Base-by-base conservation (phyloP, 2,797 vertebrate species). In the Neosalanx taihuensis region DNA sequence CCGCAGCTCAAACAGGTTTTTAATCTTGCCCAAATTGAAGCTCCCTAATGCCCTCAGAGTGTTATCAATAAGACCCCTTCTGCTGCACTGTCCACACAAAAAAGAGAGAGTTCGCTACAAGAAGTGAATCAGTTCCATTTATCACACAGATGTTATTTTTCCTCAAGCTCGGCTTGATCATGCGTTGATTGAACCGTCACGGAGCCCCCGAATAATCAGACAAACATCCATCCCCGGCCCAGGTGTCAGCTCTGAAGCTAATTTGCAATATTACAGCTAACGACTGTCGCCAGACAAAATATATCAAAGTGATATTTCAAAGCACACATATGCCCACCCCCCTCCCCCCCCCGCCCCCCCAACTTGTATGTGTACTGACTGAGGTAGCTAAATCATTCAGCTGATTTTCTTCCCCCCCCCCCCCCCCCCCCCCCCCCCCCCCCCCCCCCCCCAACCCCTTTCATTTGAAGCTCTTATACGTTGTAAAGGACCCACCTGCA, bases 1-100 rank as follows among this genome's bases (percentile, higher is more conserved):
- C 59, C 77, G 23, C 56, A 82, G 77, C 83, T 82, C 65, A 66
- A 81, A 83, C 77, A 70, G 78, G 77, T 85, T 81, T 33, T 64
- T 61, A 67, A 83, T 83, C 61, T 77, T 79, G 82, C 81, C 80
- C 72, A 86, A 87, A 85, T 81, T 77, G 76, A 85, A 26, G 86
- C 79, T 86, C 73, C 75, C 46, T 89, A 82, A 89, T 85, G 79
- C 85, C 84, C 82, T 87, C 82, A 82, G 75, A 60, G 75, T 71
- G 76, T 37, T 77, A 81, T 76, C 76, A 72, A 81, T 83, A 71
- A 75, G 81, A 87, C 82, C 86, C 73, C 60, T 68, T 17, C 10
- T 41, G 10, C 10, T 41, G 37, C 9, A 41, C 37, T 41, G 37
- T 10, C 37, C 37, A 41, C 37, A 41, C n/a, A n/a, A n/a, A n/a